These are phyloP conservation scores for Therioaphis trifolii DNA, from an alignment of 2,888 invertebrate genomes.

Conservation along the genomic window DNA sequence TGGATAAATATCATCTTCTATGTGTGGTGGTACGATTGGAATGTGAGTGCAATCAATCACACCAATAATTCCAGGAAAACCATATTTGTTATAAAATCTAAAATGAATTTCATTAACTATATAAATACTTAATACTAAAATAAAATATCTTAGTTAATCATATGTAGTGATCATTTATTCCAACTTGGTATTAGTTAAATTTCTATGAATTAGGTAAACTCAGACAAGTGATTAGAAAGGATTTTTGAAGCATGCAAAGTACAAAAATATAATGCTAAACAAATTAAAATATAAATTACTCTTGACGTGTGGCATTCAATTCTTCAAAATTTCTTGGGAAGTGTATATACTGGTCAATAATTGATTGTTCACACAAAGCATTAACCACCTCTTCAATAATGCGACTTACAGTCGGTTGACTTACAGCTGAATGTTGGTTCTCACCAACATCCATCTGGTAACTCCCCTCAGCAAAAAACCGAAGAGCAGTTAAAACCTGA, in stretches of 20 bases:
- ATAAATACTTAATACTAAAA: too few relatives aligned
- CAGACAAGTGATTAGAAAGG: too few relatives aligned
- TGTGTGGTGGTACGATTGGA: background rate
- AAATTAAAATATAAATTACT: too few relatives aligned
- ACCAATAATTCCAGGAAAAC: background rate
- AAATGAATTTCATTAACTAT: background rate
- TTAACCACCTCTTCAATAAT: background rate
- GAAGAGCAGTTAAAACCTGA: background rate
- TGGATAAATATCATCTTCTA: background rate
- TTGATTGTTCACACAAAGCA: background rate
- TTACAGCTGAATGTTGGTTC: background rate
- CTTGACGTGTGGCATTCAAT: background rate
- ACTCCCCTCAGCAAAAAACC: background rate
- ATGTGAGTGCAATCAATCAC: constrained; percentile 25
- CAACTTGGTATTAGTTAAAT: too few relatives aligned
- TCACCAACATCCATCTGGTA: background rate
- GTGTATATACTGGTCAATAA: background rate
- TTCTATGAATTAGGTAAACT: too few relatives aligned
- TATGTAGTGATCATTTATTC: too few relatives aligned
- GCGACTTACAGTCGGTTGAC: background rate
- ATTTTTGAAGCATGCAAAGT: too few relatives aligned
- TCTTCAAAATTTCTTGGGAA: background rate
- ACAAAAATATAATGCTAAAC: too few relatives aligned
- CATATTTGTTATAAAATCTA: background rate
- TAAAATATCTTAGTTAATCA: background rate